A percentile compares a stretch with the other conserved stretches of the same genome.
phyloP scores from a whole-genome alignment of 2,888 invertebrate genomes.

The Belgica antarctica region DNA sequence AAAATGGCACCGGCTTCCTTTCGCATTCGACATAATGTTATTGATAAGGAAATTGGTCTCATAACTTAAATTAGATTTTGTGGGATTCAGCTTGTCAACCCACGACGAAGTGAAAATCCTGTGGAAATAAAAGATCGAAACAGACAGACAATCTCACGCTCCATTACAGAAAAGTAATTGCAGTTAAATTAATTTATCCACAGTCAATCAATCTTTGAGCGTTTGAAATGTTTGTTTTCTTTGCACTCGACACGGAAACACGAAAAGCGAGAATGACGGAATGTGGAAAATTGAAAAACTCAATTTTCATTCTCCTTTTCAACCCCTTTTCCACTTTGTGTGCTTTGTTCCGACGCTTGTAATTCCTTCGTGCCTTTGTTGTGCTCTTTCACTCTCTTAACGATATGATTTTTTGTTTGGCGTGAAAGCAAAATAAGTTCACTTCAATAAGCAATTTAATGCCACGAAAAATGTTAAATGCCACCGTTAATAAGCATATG shows the following conservation, averaged over 20 bases:
- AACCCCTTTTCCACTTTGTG: slow-evolving; percentile 22
- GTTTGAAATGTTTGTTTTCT: slow-evolving; percentile 9
- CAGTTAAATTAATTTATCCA: slow-evolving; percentile 39
- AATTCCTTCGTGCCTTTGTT: slow-evolving; percentile 19
- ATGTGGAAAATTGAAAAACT: slow-evolving; percentile 37
- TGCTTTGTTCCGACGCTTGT: slow-evolving; percentile 15
- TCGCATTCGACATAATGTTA: slow-evolving; percentile 9
- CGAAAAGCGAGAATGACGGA: neutral
- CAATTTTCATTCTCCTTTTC: slow-evolving; percentile 37
- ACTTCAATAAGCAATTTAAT: slow-evolving; percentile 38
- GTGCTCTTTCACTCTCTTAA: neutral
- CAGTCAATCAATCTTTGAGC: slow-evolving; percentile 41
- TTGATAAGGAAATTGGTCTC: slow-evolving; percentile 38
- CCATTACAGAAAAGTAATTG: slow-evolving; percentile 40
- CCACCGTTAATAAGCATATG: slow-evolving; percentile 38
- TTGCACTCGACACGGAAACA: neutral
- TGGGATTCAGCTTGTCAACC: neutral
- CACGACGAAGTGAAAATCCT: neutral
- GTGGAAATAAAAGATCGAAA: slow-evolving; percentile 13
- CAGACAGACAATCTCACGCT: slow-evolving; percentile 26
- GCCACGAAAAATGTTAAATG: slow-evolving; percentile 16
- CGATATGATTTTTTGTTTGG: slow-evolving; percentile 3
- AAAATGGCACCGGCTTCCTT: slow-evolving; percentile 41
- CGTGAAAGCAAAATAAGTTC: slow-evolving; percentile 21
- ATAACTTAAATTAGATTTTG: slow-evolving; percentile 39